Evolutionary conservation across 2,888 invertebrate genomes (phyloP).

Genomic region (Galeruca laticollis): DNA sequence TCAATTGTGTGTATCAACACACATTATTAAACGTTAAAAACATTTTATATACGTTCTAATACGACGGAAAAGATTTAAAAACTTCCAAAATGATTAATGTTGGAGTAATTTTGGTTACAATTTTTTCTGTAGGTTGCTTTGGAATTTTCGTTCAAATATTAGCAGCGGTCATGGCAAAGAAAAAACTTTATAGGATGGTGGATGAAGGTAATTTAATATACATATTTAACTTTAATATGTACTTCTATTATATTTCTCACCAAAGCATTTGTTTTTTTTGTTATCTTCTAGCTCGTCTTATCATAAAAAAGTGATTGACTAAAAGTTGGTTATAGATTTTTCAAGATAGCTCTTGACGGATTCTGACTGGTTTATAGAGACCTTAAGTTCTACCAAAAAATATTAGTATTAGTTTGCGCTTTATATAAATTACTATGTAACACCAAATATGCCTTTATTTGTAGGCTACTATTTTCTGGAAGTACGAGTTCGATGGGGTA

Average conservation of each 20-base stretch:
- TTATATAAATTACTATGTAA: neutral
- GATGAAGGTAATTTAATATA: slow-evolving; percentile 51
- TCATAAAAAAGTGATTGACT: too few relatives aligned
- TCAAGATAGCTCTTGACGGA: too few relatives aligned
- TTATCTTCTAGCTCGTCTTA: too few relatives aligned
- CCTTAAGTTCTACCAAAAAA: too few relatives aligned
- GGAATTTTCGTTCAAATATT: slow-evolving; percentile 30
- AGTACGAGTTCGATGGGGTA: slow-evolving; percentile 36
- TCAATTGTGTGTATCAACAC: neutral
- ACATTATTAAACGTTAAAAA: neutral
- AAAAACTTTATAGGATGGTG: slow-evolving; percentile 45
- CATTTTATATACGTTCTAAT: neutral
- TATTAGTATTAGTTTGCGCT: too few relatives aligned
- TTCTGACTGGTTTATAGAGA: too few relatives aligned
- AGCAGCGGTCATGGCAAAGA: slow-evolving; percentile 36
- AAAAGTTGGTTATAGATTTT: too few relatives aligned
- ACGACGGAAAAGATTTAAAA: neutral
- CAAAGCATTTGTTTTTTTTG: too few relatives aligned
- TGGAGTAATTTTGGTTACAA: slow-evolving; percentile 23
- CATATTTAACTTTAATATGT: slow-evolving; percentile 2
- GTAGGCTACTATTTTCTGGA: slow-evolving; percentile 50
- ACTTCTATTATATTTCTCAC: too few relatives aligned
- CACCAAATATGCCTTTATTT: slow-evolving; percentile 13
- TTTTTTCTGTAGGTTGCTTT: slow-evolving; percentile 29
- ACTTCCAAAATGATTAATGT: neutral